phyloP scores from a whole-genome alignment of 2,888 invertebrate species.

The Odontocolon sp. region DNA sequence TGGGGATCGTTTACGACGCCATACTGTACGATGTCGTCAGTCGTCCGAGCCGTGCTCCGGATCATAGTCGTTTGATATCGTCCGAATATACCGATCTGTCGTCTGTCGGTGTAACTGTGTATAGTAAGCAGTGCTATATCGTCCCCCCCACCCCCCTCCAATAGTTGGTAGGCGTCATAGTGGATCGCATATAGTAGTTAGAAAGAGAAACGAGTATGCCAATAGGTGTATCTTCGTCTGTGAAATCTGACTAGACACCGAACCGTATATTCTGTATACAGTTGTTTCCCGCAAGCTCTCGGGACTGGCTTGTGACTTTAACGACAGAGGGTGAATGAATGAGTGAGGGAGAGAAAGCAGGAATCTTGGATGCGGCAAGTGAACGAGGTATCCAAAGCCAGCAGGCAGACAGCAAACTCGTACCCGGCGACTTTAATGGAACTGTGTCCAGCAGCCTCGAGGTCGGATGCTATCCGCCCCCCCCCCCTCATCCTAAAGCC shows the following conservation, averaged over 20 bases:
- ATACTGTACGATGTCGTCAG: conserved; percentile 19
- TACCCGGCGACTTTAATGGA: conserved; percentile 7
- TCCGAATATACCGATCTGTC: too few relatives aligned
- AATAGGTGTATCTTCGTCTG: too few relatives aligned
- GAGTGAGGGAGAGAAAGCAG: neutral
- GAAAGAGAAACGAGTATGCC: too few relatives aligned
- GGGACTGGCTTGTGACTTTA: neutral
- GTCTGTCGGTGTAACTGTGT: too few relatives aligned
- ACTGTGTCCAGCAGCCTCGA: conserved; percentile 8
- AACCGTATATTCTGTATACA: too few relatives aligned
- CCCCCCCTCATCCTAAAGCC: too few relatives aligned
- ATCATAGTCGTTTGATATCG: neutral
- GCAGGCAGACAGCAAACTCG: conserved; percentile 5
- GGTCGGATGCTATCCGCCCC: neutral
- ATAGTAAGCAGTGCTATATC: too few relatives aligned
- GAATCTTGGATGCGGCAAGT: neutral
- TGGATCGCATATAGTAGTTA: too few relatives aligned
- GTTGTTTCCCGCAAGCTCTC: neutral
- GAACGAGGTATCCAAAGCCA: neutral
- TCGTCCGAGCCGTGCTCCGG: neutral
- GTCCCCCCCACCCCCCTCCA: too few relatives aligned
- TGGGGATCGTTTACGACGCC: conserved; percentile 29
- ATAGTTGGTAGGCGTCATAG: too few relatives aligned
- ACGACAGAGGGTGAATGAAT: neutral
- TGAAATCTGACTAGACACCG: too few relatives aligned